Base-by-base conservation (phyloP, 2,888 invertebrate species). In the Ophonus ardosiacus region DNA sequence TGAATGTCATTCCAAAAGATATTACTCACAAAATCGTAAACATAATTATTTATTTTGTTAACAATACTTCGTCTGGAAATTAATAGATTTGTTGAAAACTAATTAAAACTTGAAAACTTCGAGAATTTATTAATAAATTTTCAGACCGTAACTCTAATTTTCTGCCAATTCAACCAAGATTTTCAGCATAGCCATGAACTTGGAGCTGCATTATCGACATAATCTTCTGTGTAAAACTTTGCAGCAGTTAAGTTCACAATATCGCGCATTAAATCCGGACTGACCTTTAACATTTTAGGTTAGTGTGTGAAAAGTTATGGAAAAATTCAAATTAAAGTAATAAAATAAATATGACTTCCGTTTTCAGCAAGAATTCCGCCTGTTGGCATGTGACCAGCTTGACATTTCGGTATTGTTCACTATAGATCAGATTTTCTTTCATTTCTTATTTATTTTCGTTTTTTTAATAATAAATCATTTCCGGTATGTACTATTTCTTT, bases 231-330 rank as follows among this genome's bases (percentile, higher is more conserved):
- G 21, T 63, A 24, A 63, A 63, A 24, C 24, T 63, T 63, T 63
- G 61, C 21, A 63, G 61, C 18, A n/a, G 31, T 63, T 21, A 63
- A 63, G 63, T 63, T 63, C 24, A 63, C 21, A 24, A n/a, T 63
- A 24, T 63, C n/a, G 10, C 13, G 10, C 21, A 21, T 7, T 63
- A 63, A 24, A 63, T 63, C 63, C 10, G 3, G 13, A 13, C 8
- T 31, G 31, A 68, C 68, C 68, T 68, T 68, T 68, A 68, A 38
- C 68, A 68, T 68, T 68, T 68, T 6, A 24, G 7, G 38, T 24
- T 63, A 63, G 63, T 63, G 59, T 59, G 59, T 15, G 43, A 59
- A 17, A 57, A n/a, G n/a, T n/a, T n/a, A n/a, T n/a, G n/a, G n/a
- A n/a, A n/a, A 21, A 31, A 63, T 63, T 63, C 7, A 6, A 8